Base-by-base conservation (phyloP, 2,888 invertebrate species). In the Amiota minor region DNA sequence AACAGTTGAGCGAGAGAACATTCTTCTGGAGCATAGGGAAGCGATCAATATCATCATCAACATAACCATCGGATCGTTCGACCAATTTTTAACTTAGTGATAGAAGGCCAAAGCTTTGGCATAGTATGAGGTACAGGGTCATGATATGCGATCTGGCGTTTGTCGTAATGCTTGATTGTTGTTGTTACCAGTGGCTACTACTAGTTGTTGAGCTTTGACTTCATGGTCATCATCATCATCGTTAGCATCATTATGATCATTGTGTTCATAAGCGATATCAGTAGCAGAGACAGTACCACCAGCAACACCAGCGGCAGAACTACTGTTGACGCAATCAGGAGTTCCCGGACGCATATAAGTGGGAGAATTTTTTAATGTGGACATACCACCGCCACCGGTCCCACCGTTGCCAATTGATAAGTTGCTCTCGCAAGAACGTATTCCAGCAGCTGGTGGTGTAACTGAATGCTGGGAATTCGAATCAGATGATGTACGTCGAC, bases 381-480 rank as follows among this genome's bases (percentile, higher is more conserved):
- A 47, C 20, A 74, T 74, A 50, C 72, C 76, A 49, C 72, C 59
- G 18, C 79, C 35, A 71, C 77, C 16, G 46, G 79, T 64, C 79
- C n/a, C 61, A 67, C 20, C 72, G 70, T 67, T 72, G 0, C 75
- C 79, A 6, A 84, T 72, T 12, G 84, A 74, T 11, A 65, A 62
- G 16, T 20, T 65, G 55, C 79, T 74, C 9, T 64, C 79, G 1
- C 82, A 79, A 9, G 81, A 77, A 16, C 78, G 71, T 12, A 74
- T 72, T 4, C 75, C 78, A 45, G 81, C 80, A 45, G 81, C 80
- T 11, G 88, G 89, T 61, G 91, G 91, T 68, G 92, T 91, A 55
- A 91, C 90, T 46, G 92, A 91, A 74, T 90, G 89, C 62, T 92
- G 92, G 9, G 92, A 92, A 16, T 90, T 91, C 1, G 92, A 92